Conservation (phyloP, 1,140 invertebrate genomes). For the Anadara kagoshimensis region DNA sequence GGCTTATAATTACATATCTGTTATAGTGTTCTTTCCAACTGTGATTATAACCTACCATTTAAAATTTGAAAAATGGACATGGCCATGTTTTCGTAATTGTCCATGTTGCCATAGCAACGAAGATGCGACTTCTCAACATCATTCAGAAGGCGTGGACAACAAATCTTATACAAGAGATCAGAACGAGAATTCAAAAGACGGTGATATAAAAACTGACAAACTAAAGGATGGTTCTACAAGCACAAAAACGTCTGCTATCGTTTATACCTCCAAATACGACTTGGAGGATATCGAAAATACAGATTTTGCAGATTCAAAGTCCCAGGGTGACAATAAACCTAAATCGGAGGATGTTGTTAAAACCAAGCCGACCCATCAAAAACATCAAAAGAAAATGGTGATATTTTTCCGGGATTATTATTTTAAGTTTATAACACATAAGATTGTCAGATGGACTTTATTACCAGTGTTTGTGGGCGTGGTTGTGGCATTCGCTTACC, state of each 20-base stretch:
- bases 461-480: conserved; percentile 31
- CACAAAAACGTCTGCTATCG: neutral
- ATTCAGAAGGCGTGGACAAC: neutral
- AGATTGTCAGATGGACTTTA: conserved; percentile 41
- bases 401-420: conserved; percentile 49
- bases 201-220: neutral
- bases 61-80: conserved; percentile 33
- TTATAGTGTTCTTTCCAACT: conserved; percentile 51
- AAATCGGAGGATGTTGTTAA: neutral
- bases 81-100: conserved; percentile 35
- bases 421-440: conserved; percentile 46
- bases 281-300: neutral
- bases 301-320: neutral
- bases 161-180: neutral
- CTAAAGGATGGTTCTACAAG: neutral
- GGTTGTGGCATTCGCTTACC: conserved; percentile 40
- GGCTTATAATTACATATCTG: conserved; percentile 50
- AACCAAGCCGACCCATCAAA: neutral
- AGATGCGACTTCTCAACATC: neutral
- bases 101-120: conserved; percentile 6
- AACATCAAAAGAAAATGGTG: conserved; percentile 24
- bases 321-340: neutral
- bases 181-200: neutral
- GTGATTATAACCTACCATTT: conserved; percentile 46
- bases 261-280: neutral